These are phyloP conservation scores for Crypturellus undulatus DNA, from an alignment of 2,113 vertebrate genomes.

Conservation along the genomic window DNA sequence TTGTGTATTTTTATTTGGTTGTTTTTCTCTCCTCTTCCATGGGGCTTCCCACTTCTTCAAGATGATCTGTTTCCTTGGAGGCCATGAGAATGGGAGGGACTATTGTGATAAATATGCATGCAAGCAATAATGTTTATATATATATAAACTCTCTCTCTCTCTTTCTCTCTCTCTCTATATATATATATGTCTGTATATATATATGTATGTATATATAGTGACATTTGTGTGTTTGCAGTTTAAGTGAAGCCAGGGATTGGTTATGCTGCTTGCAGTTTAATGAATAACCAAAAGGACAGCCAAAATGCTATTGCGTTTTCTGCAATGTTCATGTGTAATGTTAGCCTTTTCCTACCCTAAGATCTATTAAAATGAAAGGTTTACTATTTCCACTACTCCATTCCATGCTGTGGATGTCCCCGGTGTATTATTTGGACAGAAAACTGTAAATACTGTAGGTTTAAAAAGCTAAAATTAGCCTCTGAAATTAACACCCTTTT, in stretches of 20 bases:
- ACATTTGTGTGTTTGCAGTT: background rate
- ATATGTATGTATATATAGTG: too few relatives aligned
- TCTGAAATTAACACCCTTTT: conserved; percentile 1
- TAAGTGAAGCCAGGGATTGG: background rate
- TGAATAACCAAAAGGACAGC: background rate
- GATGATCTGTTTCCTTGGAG: background rate
- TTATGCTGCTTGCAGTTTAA: background rate
- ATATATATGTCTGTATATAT: too few relatives aligned
- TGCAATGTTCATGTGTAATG: background rate
- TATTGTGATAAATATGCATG: fast-evolving
- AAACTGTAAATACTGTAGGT: background rate
- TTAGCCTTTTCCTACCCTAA: background rate
- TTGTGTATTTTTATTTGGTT: background rate
- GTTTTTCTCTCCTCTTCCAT: background rate
- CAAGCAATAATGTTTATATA: background rate
- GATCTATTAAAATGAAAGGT: background rate
- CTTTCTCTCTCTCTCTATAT: too few relatives aligned
- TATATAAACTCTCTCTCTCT: too few relatives aligned
- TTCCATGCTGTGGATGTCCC: background rate
- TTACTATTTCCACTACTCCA: background rate
- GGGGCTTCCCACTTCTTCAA: background rate
- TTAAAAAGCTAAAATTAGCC: background rate
- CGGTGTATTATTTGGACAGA: background rate
- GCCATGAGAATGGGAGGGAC: background rate
- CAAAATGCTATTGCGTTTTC: background rate